These are phyloP conservation scores for Xyliphius kryptos DNA, from an alignment of 2,113 vertebrate genomes.

Conservation along the genomic window DNA sequence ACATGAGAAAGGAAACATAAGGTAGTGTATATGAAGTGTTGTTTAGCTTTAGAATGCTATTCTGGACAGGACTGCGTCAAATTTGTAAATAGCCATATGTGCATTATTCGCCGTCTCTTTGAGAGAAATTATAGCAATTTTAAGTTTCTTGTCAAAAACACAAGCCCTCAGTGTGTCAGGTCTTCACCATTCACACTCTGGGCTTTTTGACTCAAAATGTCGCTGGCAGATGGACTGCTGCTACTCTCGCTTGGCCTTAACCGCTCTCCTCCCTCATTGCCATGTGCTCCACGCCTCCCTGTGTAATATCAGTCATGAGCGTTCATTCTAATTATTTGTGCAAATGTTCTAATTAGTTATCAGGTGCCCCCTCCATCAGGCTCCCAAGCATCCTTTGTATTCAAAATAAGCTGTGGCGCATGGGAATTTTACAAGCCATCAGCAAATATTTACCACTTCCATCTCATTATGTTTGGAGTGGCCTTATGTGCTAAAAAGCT, in stretches of 20 bases:
- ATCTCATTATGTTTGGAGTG: slow-evolving; percentile 64
- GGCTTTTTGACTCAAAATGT: slow-evolving; percentile 35
- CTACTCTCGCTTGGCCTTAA: slow-evolving; percentile 26
- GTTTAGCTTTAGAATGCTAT: too few species aligned
- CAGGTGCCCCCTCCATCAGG: slow-evolving; percentile 62
- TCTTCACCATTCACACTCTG: too few species aligned
- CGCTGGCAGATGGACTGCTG: slow-evolving; percentile 30
- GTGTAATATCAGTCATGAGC: slow-evolving; percentile 72
- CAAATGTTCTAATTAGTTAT: slow-evolving; percentile 77
- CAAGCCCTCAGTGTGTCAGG: too few species aligned
- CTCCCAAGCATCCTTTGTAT: slow-evolving; percentile 70
- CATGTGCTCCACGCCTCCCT: slow-evolving; percentile 62
- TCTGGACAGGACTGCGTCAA: too few species aligned
- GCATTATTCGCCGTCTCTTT: too few species aligned
- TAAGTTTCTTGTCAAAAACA: too few species aligned
- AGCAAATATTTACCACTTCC: slow-evolving; percentile 78
- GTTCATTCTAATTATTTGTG: slow-evolving; percentile 75
- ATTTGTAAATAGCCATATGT: too few species aligned
- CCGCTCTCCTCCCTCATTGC: slow-evolving; percentile 51
- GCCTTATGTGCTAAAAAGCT: slow-evolving; percentile 62
- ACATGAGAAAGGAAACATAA: too few species aligned
- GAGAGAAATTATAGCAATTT: too few species aligned
- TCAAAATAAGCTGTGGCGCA: slow-evolving; percentile 67
- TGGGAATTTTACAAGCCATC: slow-evolving; percentile 68
- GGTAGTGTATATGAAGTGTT: too few species aligned